Base-by-base conservation (phyloP, 2,888 invertebrate genomes). In the Ectemnius lituratus region DNA sequence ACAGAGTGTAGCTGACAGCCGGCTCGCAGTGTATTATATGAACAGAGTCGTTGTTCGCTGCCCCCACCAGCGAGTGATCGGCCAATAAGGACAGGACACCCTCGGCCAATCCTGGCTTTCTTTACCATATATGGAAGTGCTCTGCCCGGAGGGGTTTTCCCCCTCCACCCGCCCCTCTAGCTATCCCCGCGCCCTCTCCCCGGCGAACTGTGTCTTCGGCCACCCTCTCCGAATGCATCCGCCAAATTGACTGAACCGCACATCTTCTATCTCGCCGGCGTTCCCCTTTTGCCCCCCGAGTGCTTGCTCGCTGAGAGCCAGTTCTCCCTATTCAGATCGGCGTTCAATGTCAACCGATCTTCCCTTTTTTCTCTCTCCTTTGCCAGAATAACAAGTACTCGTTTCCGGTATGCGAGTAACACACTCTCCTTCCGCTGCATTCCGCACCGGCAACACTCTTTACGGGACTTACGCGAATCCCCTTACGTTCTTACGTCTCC, bases 91-190 rank as follows among this genome's bases (percentile, higher is more conserved):
- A 86, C 84, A 87, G 86, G 85, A 86, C 86, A 87, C 84, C 87
- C 87, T 88, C 92, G 91, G 91, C 94, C 94, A 95, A 95, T 95
- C 92, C 93, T 92, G 92, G 92, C 90, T 92, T 92, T 93, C 94
- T 94, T 95, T 93, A 94, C 95, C 95, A 94, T 95, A 95, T 95
- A 95, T 94, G 95, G 95, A 93, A 93, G 93, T 93, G 92, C 91
- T 93, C 92, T 93, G 68, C 93, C 92, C 80, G 82, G 83, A 86
- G 85, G 88, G 93, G 92, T 88, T 91, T 91, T 90, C 92, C 92
- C 86, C 87, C 85, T 60, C 63, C 59, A 8, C 66, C 62, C 27
- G 62, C 14, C 37, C 37, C 37, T 11, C 37, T 2, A 23, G 73
- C 60, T 62, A 70, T 52, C 62, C 67, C 37, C 37, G 37, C 37